phyloP scores from a whole-genome alignment of 1,140 invertebrate species.

The Leptopilina clavipes region DNA sequence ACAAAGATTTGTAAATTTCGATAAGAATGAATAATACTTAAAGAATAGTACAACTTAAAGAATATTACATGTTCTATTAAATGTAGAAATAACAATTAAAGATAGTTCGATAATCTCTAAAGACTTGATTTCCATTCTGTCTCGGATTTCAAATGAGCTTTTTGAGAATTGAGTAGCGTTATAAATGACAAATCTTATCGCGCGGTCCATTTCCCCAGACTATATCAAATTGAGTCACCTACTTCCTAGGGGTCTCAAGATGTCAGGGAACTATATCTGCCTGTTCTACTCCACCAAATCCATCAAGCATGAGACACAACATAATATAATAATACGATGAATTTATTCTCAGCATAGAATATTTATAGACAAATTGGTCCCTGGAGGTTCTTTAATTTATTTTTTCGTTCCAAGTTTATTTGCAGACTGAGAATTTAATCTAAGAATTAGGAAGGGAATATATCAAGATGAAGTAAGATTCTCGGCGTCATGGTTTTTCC shows the following conservation, averaged over 20 bases:
- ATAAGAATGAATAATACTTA: no score
- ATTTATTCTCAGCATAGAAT: no score
- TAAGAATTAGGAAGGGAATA: neutral
- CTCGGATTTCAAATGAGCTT: neutral
- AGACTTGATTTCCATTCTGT: neutral
- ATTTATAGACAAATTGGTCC: no score
- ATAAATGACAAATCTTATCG: slow-evolving; percentile 68
- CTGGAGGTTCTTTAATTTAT: neutral
- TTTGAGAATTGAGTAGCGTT: slow-evolving; percentile 51
- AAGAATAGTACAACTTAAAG: no score
- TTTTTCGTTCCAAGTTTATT: neutral
- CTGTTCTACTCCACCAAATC: neutral
- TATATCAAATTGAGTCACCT: slow-evolving; percentile 55
- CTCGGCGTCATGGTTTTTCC: slow-evolving; percentile 33
- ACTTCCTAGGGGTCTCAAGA: neutral
- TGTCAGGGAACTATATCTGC: neutral
- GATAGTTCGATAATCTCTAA: neutral
- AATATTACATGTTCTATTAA: neutral
- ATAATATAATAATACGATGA: no score
- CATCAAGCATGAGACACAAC: no score
- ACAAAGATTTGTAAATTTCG: no score
- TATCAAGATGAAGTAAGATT: slow-evolving; percentile 28
- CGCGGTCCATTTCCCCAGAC: slow-evolving; percentile 53
- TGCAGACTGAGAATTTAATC: neutral
- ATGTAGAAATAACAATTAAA: neutral